Base-by-base conservation (phyloP, 2,888 invertebrate species). In the Andrena camellia region DNA sequence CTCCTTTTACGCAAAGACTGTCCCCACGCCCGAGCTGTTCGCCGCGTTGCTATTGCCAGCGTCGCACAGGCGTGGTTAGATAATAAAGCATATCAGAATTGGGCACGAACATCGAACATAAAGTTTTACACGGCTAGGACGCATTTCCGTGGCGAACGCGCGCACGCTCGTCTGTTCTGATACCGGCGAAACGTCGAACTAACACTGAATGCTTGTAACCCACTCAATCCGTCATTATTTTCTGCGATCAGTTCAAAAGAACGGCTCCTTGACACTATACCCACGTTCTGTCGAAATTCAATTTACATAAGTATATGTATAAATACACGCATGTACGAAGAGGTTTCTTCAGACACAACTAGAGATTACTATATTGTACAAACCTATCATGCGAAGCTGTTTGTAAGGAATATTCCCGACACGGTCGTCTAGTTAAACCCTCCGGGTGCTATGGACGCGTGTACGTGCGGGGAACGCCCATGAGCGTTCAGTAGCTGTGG, bases 1-100 rank as follows among this genome's bases (percentile, higher is more conserved):
- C 78, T 82, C 74, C 67, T 82, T 63, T 79, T 71, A 83, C 81
- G 72, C 72, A 83, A 83, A 83, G 83, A 83, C 83, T 83, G 83
- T 76, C 76, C 54, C 73, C 62, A 81, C 72, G 64, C 68, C 62
- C 69, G 66, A 60, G 62, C 13, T 70, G 69, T 64, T 63, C 23
- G n/a, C 33, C n/a, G 70, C 33, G 63, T 42, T 57, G 33, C 63
- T 74, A 69, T 73, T 68, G 42, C 33, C 23, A 64, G 50, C 59
- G 80, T 52, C 23, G 26, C 80, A 67, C 66, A 48, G 54, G 33
- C 75, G 59, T 33, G 17, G 26, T 57, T 80, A 80, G 57, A 63
- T 79, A 68, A 80, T 63, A 70, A 69, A 75, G 82, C 80, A 75
- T 80, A 82, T 80, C 82, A 80, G 75, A 35, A 80, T 82, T 69